phyloP scores from a whole-genome alignment of 2,113 vertebrate species.

The Carollia perspicillata region DNA sequence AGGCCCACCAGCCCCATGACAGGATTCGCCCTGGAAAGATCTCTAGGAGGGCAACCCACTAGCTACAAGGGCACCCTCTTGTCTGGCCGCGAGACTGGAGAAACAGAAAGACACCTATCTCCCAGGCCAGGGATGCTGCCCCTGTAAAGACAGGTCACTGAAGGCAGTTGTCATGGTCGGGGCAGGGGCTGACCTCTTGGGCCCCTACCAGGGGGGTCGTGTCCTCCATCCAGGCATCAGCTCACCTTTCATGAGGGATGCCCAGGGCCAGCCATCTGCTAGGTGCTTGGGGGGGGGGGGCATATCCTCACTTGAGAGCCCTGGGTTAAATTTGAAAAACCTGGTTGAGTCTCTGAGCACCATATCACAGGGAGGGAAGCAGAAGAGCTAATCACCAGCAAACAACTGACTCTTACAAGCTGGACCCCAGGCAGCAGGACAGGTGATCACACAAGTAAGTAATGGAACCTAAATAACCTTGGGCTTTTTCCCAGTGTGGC shows the following conservation, averaged over 20 bases:
- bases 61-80: not conserved
- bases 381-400: too few relatives aligned
- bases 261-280: accelerated
- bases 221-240: accelerated
- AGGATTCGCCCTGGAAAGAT: not conserved
- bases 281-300: too few relatives aligned
- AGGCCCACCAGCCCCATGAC: not conserved
- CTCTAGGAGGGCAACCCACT: not conserved
- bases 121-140: accelerated
- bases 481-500: not conserved
- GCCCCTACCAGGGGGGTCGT: not conserved
- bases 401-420: not conserved
- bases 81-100: accelerated
- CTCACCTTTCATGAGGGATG: too few relatives aligned
- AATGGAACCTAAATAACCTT: not conserved
- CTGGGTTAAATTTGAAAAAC: not conserved
- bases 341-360: not conserved
- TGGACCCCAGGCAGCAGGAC: not conserved
- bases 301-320: not conserved
- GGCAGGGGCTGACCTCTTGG: not conserved
- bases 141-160: not conserved
- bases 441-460: not conserved
- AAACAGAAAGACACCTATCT: not conserved
- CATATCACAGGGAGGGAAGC: not conserved
- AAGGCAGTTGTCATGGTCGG: accelerated